Conservation (phyloP, 1,140 invertebrate genomes). For the Coboldia fuscipes region DNA sequence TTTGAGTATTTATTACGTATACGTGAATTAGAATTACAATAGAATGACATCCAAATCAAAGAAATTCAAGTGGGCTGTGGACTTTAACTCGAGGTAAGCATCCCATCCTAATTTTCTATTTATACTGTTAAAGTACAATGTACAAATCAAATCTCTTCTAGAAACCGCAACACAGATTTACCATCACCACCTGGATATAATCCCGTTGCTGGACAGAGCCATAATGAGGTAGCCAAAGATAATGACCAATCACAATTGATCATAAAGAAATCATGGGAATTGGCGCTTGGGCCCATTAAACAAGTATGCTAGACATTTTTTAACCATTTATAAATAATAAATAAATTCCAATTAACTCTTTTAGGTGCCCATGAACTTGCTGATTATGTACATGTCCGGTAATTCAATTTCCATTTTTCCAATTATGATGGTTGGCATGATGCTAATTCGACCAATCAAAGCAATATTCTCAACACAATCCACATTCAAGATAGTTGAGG, state of each 20-base stretch:
- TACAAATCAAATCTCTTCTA: too few species aligned
- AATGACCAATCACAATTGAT: slow-evolving; percentile 64
- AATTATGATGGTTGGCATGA: slow-evolving; percentile 99
- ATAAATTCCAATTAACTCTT: background rate
- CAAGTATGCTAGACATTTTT: slow-evolving; percentile 25
- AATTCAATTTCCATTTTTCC: slow-evolving; percentile 98
- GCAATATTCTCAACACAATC: slow-evolving; percentile 77
- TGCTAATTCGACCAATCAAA: slow-evolving; percentile 88
- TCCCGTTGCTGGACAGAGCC: slow-evolving; percentile 40
- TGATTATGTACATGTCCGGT: slow-evolving; percentile 99
- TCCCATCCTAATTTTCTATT: too few species aligned
- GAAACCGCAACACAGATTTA: too few species aligned
- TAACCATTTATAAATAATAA: background rate
- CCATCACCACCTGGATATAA: slow-evolving; percentile 67
- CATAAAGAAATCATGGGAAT: slow-evolving; percentile 94
- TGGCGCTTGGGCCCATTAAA: slow-evolving; percentile 85
- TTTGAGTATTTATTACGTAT: too few species aligned
- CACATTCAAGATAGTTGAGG: slow-evolving; percentile 91
- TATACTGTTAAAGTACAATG: too few species aligned
- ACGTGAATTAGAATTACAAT: too few species aligned
- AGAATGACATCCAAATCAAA: too few species aligned
- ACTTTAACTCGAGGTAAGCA: too few species aligned
- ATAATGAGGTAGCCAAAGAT: slow-evolving; percentile 52
- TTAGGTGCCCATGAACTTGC: slow-evolving; percentile 88
- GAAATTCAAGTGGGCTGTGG: too few species aligned